Percentiles rank a stretch among this genome's conserved stretches.
Evolutionary conservation across 2,888 invertebrate species (phyloP).

Genomic region (Apoderus coryli): DNA sequence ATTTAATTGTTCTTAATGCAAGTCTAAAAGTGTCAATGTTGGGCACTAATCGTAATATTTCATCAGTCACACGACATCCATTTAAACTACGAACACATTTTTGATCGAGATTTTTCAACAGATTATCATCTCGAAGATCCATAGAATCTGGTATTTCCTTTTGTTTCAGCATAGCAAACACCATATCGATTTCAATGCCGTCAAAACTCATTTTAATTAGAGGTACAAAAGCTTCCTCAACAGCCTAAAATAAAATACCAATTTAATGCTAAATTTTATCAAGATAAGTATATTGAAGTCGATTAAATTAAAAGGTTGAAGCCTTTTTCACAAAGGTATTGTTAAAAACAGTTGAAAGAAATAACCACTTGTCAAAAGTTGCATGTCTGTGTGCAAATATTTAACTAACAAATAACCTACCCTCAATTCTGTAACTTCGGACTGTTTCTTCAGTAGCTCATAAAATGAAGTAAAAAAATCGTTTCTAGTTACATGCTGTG

Average conservation of each 20-base stretch:
- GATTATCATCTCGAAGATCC: constrained; percentile 78
- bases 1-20: constrained; percentile 85
- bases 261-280: constrained; percentile 1
- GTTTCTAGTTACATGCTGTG: constrained; percentile 80
- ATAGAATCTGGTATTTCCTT: constrained; percentile 86
- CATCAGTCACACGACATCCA: constrained; percentile 97
- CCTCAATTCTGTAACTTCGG: constrained; percentile 71
- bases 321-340: background rate
- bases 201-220: constrained; percentile 99
- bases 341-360: background rate
- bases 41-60: constrained; percentile 90
- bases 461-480: constrained; percentile 97
- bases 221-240: constrained; percentile 98
- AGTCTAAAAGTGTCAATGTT: constrained; percentile 88
- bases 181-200: constrained; percentile 96
- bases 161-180: constrained; percentile 89
- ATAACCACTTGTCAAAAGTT: too few relatives aligned
- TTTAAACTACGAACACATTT: constrained; percentile 95
- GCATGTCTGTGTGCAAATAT: too few relatives aligned
- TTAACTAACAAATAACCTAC: too few relatives aligned
- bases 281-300: constrained; percentile 1
- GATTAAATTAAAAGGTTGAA: background rate
- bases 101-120: constrained; percentile 88
- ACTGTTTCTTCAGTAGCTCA: constrained; percentile 72
- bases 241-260: constrained; percentile 41